phyloP scores from a whole-genome alignment of 2,113 vertebrate genomes.

The Brachyistius frenatus region DNA sequence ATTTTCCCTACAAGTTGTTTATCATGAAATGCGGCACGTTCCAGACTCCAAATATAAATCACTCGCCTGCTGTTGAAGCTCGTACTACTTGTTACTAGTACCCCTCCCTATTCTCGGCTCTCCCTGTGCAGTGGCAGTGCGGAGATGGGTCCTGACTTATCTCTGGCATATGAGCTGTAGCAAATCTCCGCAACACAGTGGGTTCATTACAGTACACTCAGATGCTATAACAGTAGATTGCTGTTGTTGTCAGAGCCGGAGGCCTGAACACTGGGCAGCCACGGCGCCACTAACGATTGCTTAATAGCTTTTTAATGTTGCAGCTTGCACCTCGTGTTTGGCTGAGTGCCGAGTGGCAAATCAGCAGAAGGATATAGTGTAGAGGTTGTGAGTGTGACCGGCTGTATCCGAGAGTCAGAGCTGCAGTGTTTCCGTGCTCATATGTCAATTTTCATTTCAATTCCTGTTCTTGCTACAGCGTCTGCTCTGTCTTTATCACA shows the following conservation, averaged over 20 bases:
- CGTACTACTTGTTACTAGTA: conserved; percentile 26
- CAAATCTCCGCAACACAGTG: conserved; percentile 70
- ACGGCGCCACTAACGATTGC: conserved; percentile 70
- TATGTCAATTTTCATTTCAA: conserved; percentile 31
- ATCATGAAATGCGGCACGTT: conserved; percentile 28
- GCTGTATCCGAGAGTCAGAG: conserved; percentile 11
- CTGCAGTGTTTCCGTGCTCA: conserved; percentile 20
- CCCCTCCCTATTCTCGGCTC: conserved; percentile 22
- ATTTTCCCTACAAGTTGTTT: conserved; percentile 41
- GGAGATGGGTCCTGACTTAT: conserved; percentile 43
- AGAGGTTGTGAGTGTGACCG: conserved; percentile 28
- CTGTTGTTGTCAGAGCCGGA: conserved; percentile 48
- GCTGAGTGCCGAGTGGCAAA: conserved; percentile 52
- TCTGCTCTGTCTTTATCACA: conserved; percentile 64
- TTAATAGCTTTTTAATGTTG: conserved; percentile 79
- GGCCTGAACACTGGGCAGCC: conserved; percentile 62
- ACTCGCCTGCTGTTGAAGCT: conserved; percentile 19
- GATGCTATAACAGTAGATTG: conserved; percentile 53
- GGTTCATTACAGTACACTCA: conserved; percentile 59
- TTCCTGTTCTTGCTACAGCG: conserved; percentile 34
- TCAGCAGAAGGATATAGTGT: conserved; percentile 47
- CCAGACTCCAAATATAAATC: conserved; percentile 61
- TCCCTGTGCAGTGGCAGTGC: conserved; percentile 17
- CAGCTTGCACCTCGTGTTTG: conserved; percentile 58
- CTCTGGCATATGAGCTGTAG: conserved; percentile 51